Conservation (phyloP, 2,113 vertebrate species). For the Crotalus viridis region DNA sequence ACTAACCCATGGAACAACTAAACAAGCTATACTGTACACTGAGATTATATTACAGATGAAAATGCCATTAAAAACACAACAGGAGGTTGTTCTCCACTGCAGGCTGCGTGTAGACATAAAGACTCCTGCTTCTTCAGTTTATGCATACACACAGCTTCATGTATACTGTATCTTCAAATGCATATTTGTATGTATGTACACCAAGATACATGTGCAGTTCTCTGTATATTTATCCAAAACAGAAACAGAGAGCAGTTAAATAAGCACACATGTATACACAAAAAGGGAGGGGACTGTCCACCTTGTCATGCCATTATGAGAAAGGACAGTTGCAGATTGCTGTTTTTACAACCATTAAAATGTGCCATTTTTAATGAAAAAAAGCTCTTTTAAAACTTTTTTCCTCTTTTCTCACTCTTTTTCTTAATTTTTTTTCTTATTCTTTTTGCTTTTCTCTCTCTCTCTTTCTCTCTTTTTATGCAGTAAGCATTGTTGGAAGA, state of each 20-base stretch:
- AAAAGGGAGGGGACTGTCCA: conserved; percentile 70
- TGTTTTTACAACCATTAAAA: conserved; percentile 81
- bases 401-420: conserved; percentile 49
- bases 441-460: conserved; percentile 53
- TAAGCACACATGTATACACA: conserved; percentile 62
- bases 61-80: conserved; percentile 56
- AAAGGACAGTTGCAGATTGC: conserved; percentile 75
- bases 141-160: conserved; percentile 39
- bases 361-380: conserved; percentile 78
- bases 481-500: conserved; percentile 79
- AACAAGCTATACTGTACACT: conserved; percentile 57
- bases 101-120: conserved; percentile 31
- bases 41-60: conserved; percentile 58
- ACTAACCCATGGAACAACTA: conserved; percentile 67
- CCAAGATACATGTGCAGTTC: conserved; percentile 59
- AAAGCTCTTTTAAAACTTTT: conserved; percentile 73
- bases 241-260: conserved; percentile 64
- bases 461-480: conserved; percentile 37
- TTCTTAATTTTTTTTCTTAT: conserved; percentile 57
- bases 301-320: conserved; percentile 83
- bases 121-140: conserved; percentile 47
- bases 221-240: conserved; percentile 59
- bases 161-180: conserved; percentile 15
- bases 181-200: conserved; percentile 34
- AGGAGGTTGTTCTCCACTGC: conserved; percentile 57